Evolutionary conservation across 2,113 vertebrate genomes (phyloP).

Genomic region (Anthoscopus minutus): DNA sequence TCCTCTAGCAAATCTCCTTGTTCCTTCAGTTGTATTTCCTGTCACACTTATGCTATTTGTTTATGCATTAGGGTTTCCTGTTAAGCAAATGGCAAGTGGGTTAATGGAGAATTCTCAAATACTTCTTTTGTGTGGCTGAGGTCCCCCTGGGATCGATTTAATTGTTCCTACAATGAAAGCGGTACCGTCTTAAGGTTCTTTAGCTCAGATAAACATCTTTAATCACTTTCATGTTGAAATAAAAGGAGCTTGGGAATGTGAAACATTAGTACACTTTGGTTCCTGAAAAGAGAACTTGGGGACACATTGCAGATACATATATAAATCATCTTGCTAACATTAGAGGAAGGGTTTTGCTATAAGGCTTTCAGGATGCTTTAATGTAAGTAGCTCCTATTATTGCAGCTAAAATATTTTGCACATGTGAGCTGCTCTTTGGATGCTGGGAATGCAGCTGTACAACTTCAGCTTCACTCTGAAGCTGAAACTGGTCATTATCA

Average conservation of each 20-base stretch:
- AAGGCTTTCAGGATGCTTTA: conserved; percentile 48
- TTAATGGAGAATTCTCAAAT: conserved; percentile 60
- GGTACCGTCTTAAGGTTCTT: conserved; percentile 46
- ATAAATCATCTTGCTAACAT: conserved; percentile 61
- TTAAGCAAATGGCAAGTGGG: conserved; percentile 54
- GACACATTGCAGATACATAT: conserved; percentile 49
- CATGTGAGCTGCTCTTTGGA: conserved; percentile 13
- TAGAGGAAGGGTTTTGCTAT: conserved; percentile 37
- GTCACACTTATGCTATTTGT: conserved; percentile 50
- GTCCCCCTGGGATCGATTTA: conserved; percentile 55
- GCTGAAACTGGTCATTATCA: conserved; percentile 1
- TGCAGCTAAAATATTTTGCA: conserved; percentile 34
- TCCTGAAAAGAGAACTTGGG: conserved; percentile 61
- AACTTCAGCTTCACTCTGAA: conserved; percentile 39
- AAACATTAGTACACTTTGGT: conserved; percentile 64
- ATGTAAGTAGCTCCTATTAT: conserved; percentile 31
- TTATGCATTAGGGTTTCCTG: conserved; percentile 44
- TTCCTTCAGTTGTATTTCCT: conserved; percentile 56
- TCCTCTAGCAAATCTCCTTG: conserved; percentile 13
- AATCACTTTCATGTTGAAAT: conserved; percentile 75
- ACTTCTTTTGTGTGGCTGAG: conserved; percentile 51
- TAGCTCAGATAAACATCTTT: conserved; percentile 71
- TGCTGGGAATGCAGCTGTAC: conserved; percentile 12
- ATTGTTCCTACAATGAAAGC: conserved; percentile 65
- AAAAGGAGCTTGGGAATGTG: conserved; percentile 67